A percentile compares a stretch with the other conserved stretches of the same genome.
phyloP scores from a whole-genome alignment of 2,888 invertebrate species.

The Hedya salicella region DNA sequence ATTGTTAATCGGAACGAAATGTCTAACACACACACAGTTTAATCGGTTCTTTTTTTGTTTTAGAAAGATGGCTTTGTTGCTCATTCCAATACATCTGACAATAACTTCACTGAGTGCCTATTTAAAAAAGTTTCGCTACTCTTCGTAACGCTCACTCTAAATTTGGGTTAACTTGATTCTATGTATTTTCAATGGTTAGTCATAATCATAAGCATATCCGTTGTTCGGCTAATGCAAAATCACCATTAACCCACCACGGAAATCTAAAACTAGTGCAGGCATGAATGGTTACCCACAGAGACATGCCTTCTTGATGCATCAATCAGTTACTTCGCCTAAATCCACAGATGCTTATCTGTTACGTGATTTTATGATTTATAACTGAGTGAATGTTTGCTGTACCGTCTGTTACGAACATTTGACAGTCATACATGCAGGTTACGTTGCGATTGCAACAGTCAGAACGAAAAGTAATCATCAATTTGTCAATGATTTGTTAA shows the following conservation, averaged over 20 bases:
- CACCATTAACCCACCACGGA: slow-evolving; percentile 32
- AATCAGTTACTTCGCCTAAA: slow-evolving; percentile 31
- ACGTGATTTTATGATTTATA: slow-evolving; percentile 40
- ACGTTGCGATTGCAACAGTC: slow-evolving; percentile 27
- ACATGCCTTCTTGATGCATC: slow-evolving; percentile 14
- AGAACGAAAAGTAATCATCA: slow-evolving; percentile 41
- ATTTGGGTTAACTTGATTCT: slow-evolving; percentile 28
- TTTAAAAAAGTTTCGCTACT: neutral
- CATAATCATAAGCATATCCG: slow-evolving; percentile 13
- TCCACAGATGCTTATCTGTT: slow-evolving; percentile 39
- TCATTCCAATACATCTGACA: neutral
- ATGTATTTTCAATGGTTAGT: slow-evolving; percentile 28
- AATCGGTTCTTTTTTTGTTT: too few species aligned
- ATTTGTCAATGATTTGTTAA: slow-evolving; percentile 45
- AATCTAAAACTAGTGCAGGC: slow-evolving; percentile 37
- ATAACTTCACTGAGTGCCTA: neutral
- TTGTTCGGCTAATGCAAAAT: slow-evolving; percentile 25
- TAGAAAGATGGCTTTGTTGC: too few species aligned
- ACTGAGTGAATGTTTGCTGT: slow-evolving; percentile 39
- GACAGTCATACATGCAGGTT: slow-evolving; percentile 33
- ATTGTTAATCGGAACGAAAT: too few species aligned
- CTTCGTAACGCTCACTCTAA: neutral
- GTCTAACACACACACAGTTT: too few species aligned
- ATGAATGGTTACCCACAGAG: slow-evolving; percentile 33
- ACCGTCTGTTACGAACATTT: slow-evolving; percentile 14